Conservation (phyloP, 1,140 invertebrate genomes). For the Drosophila equinoxialis region DNA sequence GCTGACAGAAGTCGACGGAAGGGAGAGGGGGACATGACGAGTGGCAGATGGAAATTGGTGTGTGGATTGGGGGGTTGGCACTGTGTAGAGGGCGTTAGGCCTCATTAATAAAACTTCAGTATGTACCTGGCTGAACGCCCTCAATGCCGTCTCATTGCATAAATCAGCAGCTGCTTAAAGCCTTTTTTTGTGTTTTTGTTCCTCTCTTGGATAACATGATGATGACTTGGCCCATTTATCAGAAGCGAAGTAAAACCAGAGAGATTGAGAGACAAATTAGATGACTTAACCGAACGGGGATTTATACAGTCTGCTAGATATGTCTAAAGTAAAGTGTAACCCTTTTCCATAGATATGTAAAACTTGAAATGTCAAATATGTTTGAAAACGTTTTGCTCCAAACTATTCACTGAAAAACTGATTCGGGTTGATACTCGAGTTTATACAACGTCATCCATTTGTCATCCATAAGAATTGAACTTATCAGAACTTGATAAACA, state of each 20-base stretch:
- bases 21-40: too few species aligned
- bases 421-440: too few species aligned
- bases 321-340: background rate
- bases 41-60: too few species aligned
- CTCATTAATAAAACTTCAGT: constrained; percentile 70
- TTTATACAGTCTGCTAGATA: background rate
- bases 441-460: too few species aligned
- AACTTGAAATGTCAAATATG: too few species aligned
- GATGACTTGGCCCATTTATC: constrained; percentile 38
- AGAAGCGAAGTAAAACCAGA: constrained; percentile 15
- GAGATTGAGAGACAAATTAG: background rate
- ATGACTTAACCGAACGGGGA: background rate
- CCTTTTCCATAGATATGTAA: too few species aligned
- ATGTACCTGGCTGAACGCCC: constrained; percentile 32
- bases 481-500: background rate
- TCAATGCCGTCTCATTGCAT: background rate
- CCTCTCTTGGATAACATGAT: constrained; percentile 38
- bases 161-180: constrained; percentile 72
- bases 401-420: too few species aligned
- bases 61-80: too few species aligned
- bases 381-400: too few species aligned
- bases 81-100: background rate
- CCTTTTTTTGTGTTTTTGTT: constrained; percentile 41
- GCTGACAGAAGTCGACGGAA: background rate
- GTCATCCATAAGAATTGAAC: too few species aligned